phyloP scores from a whole-genome alignment of 1,140 invertebrate genomes.

The Heliconius nattereri region DNA sequence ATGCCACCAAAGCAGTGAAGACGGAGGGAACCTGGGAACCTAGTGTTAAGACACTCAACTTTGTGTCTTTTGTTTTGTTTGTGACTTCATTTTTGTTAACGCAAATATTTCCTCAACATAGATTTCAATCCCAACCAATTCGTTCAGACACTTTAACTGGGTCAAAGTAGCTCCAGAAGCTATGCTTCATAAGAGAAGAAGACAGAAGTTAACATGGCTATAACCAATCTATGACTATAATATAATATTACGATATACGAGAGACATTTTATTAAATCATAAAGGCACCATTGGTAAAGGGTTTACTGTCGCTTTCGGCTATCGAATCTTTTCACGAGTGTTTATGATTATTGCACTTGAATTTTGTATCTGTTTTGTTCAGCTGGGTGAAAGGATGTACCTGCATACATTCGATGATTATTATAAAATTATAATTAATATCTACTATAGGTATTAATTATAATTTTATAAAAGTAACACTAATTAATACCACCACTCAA shows the following conservation, averaged over 20 bases:
- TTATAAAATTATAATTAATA: not conserved
- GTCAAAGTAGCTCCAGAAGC: no score
- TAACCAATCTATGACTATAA: not conserved
- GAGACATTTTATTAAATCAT: not conserved
- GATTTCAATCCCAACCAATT: no score
- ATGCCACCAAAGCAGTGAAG: no score
- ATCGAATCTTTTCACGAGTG: constrained; percentile 29
- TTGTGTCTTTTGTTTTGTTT: no score
- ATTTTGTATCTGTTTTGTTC: constrained; percentile 14
- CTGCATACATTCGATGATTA: not conserved
- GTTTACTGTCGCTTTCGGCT: constrained; percentile 18
- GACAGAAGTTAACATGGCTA: not conserved
- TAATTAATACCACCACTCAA: no score
- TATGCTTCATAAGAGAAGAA: not conserved
- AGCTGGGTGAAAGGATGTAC: not conserved
- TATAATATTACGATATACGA: not conserved
- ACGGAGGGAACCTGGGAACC: no score
- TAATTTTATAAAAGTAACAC: no score
- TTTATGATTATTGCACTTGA: constrained; percentile 30
- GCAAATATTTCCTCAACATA: no score
- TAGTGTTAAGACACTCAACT: no score
- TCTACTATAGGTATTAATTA: no score
- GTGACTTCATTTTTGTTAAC: no score
- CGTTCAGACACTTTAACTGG: no score
- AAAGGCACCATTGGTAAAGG: constrained; percentile 19